Evolutionary conservation across 2,113 vertebrate genomes (phyloP).

Genomic region (Nestor notabilis): DNA sequence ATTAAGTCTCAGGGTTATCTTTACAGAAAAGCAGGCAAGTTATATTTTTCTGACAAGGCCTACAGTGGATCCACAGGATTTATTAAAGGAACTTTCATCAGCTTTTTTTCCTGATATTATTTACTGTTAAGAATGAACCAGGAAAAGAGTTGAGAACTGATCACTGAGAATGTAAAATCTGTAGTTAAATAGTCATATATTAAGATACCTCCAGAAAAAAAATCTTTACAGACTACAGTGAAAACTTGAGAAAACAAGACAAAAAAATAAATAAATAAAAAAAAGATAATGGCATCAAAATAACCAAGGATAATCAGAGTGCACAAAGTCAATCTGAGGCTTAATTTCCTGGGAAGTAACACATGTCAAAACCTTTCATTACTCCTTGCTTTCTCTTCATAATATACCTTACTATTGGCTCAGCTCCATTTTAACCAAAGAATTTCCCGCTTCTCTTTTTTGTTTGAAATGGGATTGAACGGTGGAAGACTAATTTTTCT

Average conservation of each 20-base stretch:
- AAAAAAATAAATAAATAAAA: background rate
- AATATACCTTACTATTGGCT: background rate
- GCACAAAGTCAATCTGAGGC: background rate
- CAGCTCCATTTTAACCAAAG: background rate
- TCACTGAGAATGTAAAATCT: background rate
- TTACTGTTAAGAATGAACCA: slow-evolving; percentile 19
- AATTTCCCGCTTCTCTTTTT: background rate
- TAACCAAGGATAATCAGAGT: background rate
- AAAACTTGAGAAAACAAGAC: background rate
- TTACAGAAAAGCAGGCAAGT: slow-evolving; percentile 42
- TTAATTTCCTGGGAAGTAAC: background rate
- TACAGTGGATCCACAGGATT: background rate
- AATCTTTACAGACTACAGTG: background rate
- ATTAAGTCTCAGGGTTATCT: slow-evolving; percentile 61
- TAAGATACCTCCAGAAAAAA: background rate
- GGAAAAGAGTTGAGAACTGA: background rate
- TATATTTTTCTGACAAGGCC: slow-evolving; percentile 59
- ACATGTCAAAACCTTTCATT: background rate
- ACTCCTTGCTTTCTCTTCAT: background rate
- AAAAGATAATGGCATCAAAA: background rate
- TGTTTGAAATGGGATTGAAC: background rate
- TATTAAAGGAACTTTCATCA: slow-evolving; percentile 18
- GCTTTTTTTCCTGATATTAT: background rate
- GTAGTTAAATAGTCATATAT: background rate
- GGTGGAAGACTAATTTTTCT: background rate